phyloP scores from a whole-genome alignment of 1,140 invertebrate genomes.

The Zaprionus kolodkinae region DNA sequence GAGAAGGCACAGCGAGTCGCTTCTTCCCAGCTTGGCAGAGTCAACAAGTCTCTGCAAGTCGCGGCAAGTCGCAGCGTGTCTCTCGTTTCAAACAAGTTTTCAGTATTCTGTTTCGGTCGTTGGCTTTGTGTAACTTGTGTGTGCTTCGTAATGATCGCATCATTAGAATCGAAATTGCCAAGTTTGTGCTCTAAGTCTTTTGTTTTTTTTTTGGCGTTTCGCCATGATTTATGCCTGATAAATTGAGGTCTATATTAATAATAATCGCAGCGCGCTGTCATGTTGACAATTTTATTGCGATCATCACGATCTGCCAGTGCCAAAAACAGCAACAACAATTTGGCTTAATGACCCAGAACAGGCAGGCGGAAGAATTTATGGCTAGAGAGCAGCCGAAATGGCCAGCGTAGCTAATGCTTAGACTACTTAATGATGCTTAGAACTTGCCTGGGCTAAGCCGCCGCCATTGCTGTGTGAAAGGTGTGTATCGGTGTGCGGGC shows the following conservation, averaged over 20 bases:
- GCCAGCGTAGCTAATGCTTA: slow-evolving; percentile 30
- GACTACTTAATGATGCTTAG: slow-evolving; percentile 48
- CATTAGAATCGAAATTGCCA: slow-evolving; percentile 49
- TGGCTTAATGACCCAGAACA: slow-evolving; percentile 48
- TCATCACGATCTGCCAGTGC: slow-evolving; percentile 55
- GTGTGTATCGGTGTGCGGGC: slow-evolving; percentile 2
- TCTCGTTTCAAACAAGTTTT: slow-evolving; percentile 66
- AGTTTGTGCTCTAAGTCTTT: slow-evolving; percentile 53
- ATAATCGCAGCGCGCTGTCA: slow-evolving; percentile 60
- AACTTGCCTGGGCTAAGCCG: slow-evolving; percentile 31
- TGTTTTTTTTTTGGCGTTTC: slow-evolving; percentile 14
- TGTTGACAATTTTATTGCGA: slow-evolving; percentile 79
- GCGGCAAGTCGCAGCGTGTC: slow-evolving; percentile 46
- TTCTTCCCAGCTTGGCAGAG: neutral
- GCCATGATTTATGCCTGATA: slow-evolving; percentile 67
- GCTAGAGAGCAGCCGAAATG: slow-evolving; percentile 28
- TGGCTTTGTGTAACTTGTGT: slow-evolving; percentile 52
- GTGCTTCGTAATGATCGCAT: slow-evolving; percentile 36
- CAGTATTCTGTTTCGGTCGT: slow-evolving; percentile 47
- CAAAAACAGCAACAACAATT: slow-evolving; percentile 35
- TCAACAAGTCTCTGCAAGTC: slow-evolving; percentile 21
- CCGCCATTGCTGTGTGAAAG: slow-evolving; percentile 38
- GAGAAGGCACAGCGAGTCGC: neutral
- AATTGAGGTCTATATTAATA: slow-evolving; percentile 75
- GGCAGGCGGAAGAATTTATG: slow-evolving; percentile 33